Base-by-base conservation (phyloP, 2,113 vertebrate species). In the Manacus vitellinus region DNA sequence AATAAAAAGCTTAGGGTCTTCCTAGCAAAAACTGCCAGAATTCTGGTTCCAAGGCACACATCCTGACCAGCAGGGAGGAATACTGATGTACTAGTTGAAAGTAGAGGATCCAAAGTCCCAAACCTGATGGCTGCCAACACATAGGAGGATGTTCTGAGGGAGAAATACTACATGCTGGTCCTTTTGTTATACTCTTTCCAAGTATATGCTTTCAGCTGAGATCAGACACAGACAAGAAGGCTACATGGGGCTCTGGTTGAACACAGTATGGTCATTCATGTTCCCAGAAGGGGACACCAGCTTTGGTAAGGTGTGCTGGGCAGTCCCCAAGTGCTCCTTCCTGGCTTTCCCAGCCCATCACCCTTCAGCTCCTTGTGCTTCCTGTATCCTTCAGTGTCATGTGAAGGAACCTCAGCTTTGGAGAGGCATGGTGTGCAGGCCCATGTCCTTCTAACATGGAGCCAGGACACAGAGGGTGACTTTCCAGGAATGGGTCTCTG, bases 181-280 rank as follows among this genome's bases (percentile, higher is more conserved):
- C 18, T 31, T 55, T 88, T 61, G 73, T 56, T 12, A 5, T n/a
- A 28, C 44, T 37, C 9, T 76, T 83, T 12, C 12, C 46, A 74
- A 49, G 31, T 13, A 62, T 1, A 35, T 2, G 5, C 18, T 70
- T 44, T n/a, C 17, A 49, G 41, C 19, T 14, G 19, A 20, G 30
- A n/a, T 41, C 30, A 67, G 52, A 80, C 18, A 44, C 7, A 43
- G n/a, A 31, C 0, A 10, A 84, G 41, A 30, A 27, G 20, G 17
- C 17, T 65, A 18, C 9, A 5, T 2, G 12, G 22, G 47, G 14
- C n/a, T 39, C 27, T 47, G 11, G 8, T 8, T 25, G 12, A 65
- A 56, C n/a, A 37, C 0, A 0, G 4, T 22, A 13, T 4, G 2
- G 41, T 10, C n/a, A 66, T 22, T 21, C 18, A 10, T 2, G 1